These are phyloP conservation scores for Meteorus sp. DNA, from an alignment of 1,140 invertebrate species.

Conservation along the genomic window DNA sequence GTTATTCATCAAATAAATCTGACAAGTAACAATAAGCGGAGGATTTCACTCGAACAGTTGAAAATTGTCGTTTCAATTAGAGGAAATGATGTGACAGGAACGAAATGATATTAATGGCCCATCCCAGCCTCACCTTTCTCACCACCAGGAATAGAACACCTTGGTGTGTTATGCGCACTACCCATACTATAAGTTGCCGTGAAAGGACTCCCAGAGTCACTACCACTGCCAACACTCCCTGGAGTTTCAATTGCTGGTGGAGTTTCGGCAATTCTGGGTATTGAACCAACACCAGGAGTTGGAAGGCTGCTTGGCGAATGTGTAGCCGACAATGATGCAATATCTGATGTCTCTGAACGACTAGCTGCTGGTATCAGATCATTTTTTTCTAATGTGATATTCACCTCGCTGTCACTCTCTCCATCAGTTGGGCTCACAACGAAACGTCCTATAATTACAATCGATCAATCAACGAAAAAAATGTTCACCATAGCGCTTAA, in stretches of 20 bases:
- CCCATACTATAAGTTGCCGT: constrained; percentile 35
- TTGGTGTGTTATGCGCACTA: constrained; percentile 42
- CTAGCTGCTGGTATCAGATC: background rate
- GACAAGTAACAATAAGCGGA: background rate
- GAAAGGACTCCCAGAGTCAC: constrained; percentile 60
- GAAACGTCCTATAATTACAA: constrained; percentile 51
- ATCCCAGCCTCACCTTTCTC: constrained; percentile 42
- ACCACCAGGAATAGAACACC: constrained; percentile 54
- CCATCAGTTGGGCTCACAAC: constrained; percentile 57
- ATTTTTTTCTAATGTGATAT: constrained; percentile 20
- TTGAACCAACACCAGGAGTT: constrained; percentile 37
- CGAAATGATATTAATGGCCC: background rate
- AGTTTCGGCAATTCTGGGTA: constrained; percentile 52
- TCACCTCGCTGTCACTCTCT: constrained; percentile 43
- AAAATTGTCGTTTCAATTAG: too few relatives aligned
- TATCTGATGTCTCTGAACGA: constrained; percentile 32
- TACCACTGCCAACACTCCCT: constrained; percentile 65
- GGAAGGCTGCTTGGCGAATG: constrained; percentile 44
- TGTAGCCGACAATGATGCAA: constrained; percentile 32
- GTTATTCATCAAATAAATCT: background rate
- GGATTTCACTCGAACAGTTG: background rate
- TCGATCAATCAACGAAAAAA: too few relatives aligned
- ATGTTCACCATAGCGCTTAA: too few relatives aligned
- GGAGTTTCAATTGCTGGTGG: constrained; percentile 60
- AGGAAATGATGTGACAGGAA: background rate